Conservation (phyloP, 2,888 invertebrate species). For the Balanococcus diminutus region DNA sequence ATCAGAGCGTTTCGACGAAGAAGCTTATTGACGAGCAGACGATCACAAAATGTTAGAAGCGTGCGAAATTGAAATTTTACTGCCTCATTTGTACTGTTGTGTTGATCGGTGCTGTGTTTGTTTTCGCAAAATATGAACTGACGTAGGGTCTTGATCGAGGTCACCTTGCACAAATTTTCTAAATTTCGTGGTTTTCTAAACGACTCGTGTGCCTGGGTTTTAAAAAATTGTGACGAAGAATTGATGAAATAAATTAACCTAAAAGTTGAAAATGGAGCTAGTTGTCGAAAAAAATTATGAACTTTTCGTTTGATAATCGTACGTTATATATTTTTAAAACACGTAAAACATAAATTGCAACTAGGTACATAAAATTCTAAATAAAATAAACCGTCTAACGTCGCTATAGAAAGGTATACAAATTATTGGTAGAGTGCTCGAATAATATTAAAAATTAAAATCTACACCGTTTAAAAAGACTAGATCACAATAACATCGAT, state of each 20-base stretch:
- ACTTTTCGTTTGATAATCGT: background rate
- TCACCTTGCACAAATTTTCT: background rate
- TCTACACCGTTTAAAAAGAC: background rate
- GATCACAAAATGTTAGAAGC: background rate
- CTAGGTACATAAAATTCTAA: background rate
- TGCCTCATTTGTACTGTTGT: background rate
- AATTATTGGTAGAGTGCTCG: slow-evolving; percentile 9
- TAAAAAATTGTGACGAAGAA: background rate
- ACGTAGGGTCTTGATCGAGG: background rate
- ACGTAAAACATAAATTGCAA: slow-evolving; percentile 1
- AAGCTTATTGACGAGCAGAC: background rate
- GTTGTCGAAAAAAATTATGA: background rate
- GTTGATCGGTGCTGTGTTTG: background rate
- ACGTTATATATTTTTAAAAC: background rate
- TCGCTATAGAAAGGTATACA: background rate
- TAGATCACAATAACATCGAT: slow-evolving; percentile 12
- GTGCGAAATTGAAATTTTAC: background rate
- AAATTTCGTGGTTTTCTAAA: background rate
- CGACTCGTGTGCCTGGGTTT: too few relatives aligned
- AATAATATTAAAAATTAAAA: background rate
- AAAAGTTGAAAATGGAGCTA: background rate
- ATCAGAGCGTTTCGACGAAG: background rate
- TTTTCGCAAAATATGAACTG: background rate
- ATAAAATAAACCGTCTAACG: background rate
- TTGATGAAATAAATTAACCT: too few relatives aligned